Base-by-base conservation (phyloP, 64 coral and sea anemone species). In the Cladopsammia gracilis region DNA sequence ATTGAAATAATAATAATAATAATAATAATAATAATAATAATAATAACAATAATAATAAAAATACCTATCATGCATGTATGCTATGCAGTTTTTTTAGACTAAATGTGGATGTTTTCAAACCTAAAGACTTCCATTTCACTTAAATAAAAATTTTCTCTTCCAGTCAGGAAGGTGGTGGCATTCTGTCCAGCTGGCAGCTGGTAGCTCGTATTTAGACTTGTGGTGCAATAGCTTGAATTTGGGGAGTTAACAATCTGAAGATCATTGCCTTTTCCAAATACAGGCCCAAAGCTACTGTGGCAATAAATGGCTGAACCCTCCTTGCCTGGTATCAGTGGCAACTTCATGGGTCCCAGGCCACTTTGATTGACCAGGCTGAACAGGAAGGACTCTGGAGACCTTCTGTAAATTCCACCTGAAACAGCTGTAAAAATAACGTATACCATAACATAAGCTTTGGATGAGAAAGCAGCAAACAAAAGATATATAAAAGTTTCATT, bases 201-300 rank as follows among this genome's bases (percentile, higher is more conserved):
- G 53, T 75, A 89, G 22, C 18, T 75, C 70, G 75, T 89, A 53
- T 26, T 71, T 43, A 89, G 72, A 5, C 49, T 70, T 24, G 23
- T 76, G 45, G n/a, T 70, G 66, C 86, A 89, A 25, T 75, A 43
- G 49, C 3, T 49, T 22, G 4, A 1, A 24, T 61, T 1, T 18
- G 56, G 4, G 25, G 23, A 49, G n/a, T 89, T 42, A 19, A 14
- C 46, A 20, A 89, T 60, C 25, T 25, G 54, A 15, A 89, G 66
- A 48, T 89, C 86, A 60, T 71, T 69, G 22, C 70, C 86, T 26
- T 58, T 50, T 48, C 86, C 86, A 64, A 89, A 89, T 18, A 62
- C 56, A 7, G 86, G 86, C 7, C 86, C 86, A 5, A 1, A 56
- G 58, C 58, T 18, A 18, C 49, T 13, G 26, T 89, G 48, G 19